Conservation (phyloP, 2,113 vertebrate species). For the Opisthocomus hoazin region DNA sequence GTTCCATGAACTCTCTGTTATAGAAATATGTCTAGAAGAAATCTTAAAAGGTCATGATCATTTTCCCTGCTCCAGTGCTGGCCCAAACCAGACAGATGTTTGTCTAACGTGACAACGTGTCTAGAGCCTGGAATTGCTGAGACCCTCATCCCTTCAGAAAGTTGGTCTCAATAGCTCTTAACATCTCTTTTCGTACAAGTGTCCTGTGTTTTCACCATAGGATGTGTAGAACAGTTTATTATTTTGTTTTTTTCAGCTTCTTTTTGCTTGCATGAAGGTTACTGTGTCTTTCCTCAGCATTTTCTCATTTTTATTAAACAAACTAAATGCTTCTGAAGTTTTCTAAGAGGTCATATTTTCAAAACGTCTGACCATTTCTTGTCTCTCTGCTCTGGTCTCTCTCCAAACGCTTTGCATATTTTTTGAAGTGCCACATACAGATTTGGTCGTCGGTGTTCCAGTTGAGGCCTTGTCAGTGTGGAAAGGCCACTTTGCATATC, state of each 20-base stretch:
- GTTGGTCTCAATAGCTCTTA: background rate
- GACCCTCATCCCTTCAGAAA: background rate
- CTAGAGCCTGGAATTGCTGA: background rate
- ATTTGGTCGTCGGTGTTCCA: background rate
- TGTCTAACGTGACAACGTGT: background rate
- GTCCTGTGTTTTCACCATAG: background rate
- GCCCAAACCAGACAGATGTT: background rate
- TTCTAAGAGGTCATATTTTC: background rate
- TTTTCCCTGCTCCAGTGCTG: background rate
- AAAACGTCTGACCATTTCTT: background rate
- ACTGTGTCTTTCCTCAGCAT: background rate
- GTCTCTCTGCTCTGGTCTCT: background rate
- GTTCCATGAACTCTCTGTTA: background rate
- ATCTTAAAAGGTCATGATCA: background rate
- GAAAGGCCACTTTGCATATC: slow-evolving; percentile 7
- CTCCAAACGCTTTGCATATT: background rate
- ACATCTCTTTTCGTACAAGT: background rate
- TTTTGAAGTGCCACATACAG: background rate
- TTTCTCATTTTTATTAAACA: background rate
- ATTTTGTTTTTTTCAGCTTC: background rate
- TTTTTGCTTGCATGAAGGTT: background rate
- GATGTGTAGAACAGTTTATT: background rate
- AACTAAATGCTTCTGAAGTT: background rate
- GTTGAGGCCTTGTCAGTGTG: background rate
- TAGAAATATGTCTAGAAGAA: background rate